phyloP scores from a whole-genome alignment of 2,113 vertebrate genomes.

The Pygathrix nemaeus region DNA sequence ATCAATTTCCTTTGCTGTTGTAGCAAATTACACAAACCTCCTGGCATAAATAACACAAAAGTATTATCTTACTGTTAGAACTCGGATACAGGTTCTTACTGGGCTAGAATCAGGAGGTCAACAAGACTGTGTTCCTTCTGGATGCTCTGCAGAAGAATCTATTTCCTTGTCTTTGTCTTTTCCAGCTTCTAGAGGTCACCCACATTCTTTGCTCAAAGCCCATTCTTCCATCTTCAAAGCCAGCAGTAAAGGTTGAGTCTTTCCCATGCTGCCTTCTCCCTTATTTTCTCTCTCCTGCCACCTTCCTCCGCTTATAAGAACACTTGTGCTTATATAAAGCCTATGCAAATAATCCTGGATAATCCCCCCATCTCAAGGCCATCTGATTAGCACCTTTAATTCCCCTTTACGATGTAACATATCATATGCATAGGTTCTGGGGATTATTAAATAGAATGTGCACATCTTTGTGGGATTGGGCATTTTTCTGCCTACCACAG shows the following conservation, averaged over 20 bases:
- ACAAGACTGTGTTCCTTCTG: not conserved
- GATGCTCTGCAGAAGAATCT: not conserved
- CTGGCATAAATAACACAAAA: not conserved
- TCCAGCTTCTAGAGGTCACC: not conserved
- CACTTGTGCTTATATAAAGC: not conserved
- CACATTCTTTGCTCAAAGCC: not conserved
- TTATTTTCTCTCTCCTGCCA: not conserved
- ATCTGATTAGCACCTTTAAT: not conserved
- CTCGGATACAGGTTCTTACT: not conserved
- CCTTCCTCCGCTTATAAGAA: not conserved
- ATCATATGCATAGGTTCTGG: not conserved
- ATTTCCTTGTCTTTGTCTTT: not conserved
- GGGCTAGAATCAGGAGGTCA: not conserved
- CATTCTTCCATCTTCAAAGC: not conserved
- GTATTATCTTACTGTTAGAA: not conserved
- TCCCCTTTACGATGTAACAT: not conserved
- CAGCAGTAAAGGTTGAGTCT: not conserved
- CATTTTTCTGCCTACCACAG: not conserved
- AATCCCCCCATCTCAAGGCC: not conserved
- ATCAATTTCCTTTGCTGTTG: not conserved
- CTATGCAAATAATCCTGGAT: not conserved
- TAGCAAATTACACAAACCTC: not conserved
- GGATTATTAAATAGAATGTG: not conserved
- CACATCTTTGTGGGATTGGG: not conserved
- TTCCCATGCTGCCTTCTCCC: not conserved